These are phyloP conservation scores for Dendrocincla fuliginosa DNA, from an alignment of 2,797 vertebrate species.

Conservation along the genomic window DNA sequence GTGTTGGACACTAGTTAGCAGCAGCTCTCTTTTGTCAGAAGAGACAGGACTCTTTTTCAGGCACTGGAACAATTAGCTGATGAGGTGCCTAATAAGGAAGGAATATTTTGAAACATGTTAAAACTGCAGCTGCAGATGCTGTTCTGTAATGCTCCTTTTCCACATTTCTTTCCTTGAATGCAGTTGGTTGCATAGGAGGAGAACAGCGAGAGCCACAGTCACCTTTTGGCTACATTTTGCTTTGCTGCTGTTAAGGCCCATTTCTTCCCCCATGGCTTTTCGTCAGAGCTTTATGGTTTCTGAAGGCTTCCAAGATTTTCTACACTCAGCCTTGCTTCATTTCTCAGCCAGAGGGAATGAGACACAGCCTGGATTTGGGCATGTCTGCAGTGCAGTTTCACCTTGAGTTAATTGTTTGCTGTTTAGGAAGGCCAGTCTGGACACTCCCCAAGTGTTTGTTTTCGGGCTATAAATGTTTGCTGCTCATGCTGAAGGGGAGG, in stretches of 20 bases:
- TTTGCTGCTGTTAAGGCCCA: neutral
- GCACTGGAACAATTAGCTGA: neutral
- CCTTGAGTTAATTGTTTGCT: constrained; percentile 3
- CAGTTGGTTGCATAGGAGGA: neutral
- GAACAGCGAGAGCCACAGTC: neutral
- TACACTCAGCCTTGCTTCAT: neutral
- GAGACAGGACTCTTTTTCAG: neutral
- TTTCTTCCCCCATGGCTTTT: neutral
- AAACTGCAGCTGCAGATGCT: neutral
- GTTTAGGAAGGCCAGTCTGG: neutral
- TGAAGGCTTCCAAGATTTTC: neutral
- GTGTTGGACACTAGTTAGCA: neutral
- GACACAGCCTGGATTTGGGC: neutral
- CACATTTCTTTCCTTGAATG: neutral
- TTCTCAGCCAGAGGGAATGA: neutral
- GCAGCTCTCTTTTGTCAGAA: neutral
- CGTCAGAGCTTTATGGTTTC: neutral
- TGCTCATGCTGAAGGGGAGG: neutral
- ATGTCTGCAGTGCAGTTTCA: neutral
- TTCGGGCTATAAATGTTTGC: neutral
- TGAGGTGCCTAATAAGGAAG: neutral
- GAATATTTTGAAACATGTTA: neutral
- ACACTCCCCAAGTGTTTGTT: neutral
- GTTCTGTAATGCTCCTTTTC: neutral
- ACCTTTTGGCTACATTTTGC: neutral